A percentile compares a stretch with the other conserved stretches of the same genome.
Evolutionary conservation across 2,113 vertebrate species (phyloP).

Genomic region (Abramis brama): DNA sequence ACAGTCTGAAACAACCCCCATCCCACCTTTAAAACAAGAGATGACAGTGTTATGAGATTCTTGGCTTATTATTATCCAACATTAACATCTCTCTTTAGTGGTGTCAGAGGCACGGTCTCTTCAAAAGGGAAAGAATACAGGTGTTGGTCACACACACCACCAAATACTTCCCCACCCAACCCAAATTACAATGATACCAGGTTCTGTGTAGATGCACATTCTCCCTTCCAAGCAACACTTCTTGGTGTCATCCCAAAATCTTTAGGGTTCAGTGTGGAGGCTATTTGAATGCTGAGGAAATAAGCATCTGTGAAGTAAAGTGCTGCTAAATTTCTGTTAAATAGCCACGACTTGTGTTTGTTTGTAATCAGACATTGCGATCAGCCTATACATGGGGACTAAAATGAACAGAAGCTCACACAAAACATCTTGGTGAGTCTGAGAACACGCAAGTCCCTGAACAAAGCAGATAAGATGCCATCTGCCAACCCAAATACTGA

Average conservation of each 20-base stretch:
- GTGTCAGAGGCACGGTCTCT: conserved; percentile 52
- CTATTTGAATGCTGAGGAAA: neutral
- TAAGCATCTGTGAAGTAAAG: conserved; percentile 4
- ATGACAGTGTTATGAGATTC: conserved; percentile 38
- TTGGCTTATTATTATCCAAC: conserved; percentile 30
- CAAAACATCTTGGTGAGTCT: neutral
- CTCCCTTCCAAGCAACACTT: conserved; percentile 18
- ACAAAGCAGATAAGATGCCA: conserved; percentile 14
- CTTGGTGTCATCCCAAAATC: conserved; percentile 26
- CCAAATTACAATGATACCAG: neutral
- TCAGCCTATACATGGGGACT: neutral
- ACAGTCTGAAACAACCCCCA: conserved; percentile 49
- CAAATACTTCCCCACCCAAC: conserved; percentile 1
- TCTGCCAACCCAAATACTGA: conserved; percentile 40
- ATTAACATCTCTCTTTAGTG: conserved; percentile 52
- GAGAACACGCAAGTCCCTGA: neutral
- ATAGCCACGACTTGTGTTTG: conserved; percentile 29
- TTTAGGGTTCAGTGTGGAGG: neutral
- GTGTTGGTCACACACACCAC: neutral
- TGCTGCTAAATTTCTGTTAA: conserved; percentile 30
- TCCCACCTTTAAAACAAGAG: conserved; percentile 2
- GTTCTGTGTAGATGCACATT: neutral
- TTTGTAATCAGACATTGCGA: neutral
- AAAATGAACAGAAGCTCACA: conserved; percentile 17
- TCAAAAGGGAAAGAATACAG: conserved; percentile 48